phyloP scores from a whole-genome alignment of 2,797 vertebrate genomes.

The Neomorphus geoffroyi region DNA sequence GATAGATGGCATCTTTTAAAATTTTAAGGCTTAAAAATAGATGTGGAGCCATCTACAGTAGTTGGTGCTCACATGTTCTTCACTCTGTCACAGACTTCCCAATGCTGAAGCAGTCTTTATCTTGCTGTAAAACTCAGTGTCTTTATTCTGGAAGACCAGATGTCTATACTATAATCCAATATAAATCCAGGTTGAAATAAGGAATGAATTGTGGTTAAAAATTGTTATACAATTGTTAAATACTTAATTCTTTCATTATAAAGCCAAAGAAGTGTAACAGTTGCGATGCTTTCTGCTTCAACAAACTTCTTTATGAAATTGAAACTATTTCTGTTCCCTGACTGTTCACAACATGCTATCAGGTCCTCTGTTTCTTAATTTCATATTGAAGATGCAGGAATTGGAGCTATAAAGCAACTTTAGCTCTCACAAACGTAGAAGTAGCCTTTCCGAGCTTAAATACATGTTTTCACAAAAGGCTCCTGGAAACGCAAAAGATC shows the following conservation, averaged over 20 bases:
- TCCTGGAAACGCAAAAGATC: not conserved
- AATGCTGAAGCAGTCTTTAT: not conserved
- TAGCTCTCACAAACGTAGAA: not conserved
- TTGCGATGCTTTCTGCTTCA: not conserved
- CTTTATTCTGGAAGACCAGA: not conserved
- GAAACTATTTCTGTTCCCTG: not conserved
- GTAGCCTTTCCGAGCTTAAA: not conserved
- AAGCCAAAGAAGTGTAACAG: not conserved
- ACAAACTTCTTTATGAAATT: not conserved
- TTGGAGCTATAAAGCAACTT: not conserved
- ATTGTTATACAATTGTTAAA: not conserved
- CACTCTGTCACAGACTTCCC: not conserved
- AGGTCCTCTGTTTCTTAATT: not conserved
- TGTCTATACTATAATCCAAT: not conserved
- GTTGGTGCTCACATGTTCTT: not conserved
- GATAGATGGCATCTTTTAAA: not conserved
- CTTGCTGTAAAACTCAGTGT: not conserved
- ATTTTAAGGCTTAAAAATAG: not conserved
- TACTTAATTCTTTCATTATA: not conserved
- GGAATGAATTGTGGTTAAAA: not conserved
- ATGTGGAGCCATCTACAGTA: not conserved
- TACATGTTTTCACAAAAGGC: not conserved
- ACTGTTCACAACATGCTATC: fast-evolving
- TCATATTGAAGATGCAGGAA: not conserved
- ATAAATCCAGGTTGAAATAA: not conserved